Base-by-base conservation (phyloP, 2,113 vertebrate species). In the Nothocercus julius region DNA sequence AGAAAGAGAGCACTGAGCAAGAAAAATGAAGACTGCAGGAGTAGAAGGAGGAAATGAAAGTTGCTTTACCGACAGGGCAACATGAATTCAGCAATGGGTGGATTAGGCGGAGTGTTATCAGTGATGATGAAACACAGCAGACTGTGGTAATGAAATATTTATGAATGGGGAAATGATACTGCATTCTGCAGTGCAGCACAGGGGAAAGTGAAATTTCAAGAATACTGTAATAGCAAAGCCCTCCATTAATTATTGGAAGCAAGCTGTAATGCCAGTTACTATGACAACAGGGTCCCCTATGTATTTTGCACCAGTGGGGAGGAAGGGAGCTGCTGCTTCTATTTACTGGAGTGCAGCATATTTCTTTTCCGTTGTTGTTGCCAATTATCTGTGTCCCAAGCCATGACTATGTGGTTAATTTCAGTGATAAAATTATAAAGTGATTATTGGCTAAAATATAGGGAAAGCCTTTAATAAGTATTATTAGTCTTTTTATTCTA, bases 241-340 rank as follows among this genome's bases (percentile, higher is more conserved):
- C 95, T 98, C 98, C 97, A 97, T 98, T 98, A 98, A 98, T 98
- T 98, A 98, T 98, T 92, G 10, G 98, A 97, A 97, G 98, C 97
- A 95, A 96, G 97, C 97, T 90, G 91, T 96, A 98, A 97, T 87
- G 84, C 97, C 92, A 90, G 98, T 98, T 98, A 92, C 98, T 98
- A 98, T 98, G 98, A 98, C 97, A 98, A 98, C 98, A 36, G 82
- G 93, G 93, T 98, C 98, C 97, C 98, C 96, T 88, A 62, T 97
- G 98, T 95, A 96, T 97, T 98, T 94, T 84, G 90, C 88, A 90
- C 84, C 73, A 95, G 32, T 5, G 10, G 51, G 45, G 25, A 20
- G 45, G 68, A 32, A 70, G 20, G 38, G 38, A 54, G 53, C 75
- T 44, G 21, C 70, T 96, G 89, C 73, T 92, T 82, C 91, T 92